Percentiles rank a stretch among this genome's conserved stretches.
phyloP scores from a whole-genome alignment of 2,888 invertebrate species.

The Ochlodes sylvanus region DNA sequence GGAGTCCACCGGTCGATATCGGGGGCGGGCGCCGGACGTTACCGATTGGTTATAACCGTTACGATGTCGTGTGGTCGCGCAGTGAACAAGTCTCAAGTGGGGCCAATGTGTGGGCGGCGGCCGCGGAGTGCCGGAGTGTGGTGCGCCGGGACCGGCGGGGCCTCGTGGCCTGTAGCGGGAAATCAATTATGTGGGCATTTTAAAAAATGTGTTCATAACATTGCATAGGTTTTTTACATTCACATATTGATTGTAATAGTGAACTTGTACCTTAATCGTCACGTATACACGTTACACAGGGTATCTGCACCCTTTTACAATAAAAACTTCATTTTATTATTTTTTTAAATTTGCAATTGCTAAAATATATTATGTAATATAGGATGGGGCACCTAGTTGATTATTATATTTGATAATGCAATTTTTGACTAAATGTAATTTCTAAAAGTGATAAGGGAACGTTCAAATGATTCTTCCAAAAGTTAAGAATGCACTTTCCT shows the following conservation, averaged over 20 bases:
- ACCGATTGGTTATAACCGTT: too few relatives aligned
- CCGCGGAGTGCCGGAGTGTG: not conserved
- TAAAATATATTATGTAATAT: slow-evolving; percentile 23
- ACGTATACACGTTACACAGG: slow-evolving; percentile 31
- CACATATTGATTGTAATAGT: slow-evolving; percentile 29
- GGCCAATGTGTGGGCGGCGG: not conserved
- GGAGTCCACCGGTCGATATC: too few relatives aligned
- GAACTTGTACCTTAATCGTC: slow-evolving; percentile 24
- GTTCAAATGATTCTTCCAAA: slow-evolving; percentile 35
- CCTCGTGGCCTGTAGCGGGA: slow-evolving; percentile 19
- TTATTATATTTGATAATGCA: slow-evolving; percentile 37
- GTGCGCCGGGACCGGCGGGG: not conserved
- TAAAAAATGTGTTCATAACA: slow-evolving; percentile 34
- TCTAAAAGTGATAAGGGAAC: slow-evolving; percentile 36
- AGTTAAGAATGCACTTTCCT: slow-evolving; percentile 25
- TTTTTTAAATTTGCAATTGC: slow-evolving; percentile 35
- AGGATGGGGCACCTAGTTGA: slow-evolving; percentile 32
- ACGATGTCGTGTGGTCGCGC: not conserved
- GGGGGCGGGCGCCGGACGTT: too few relatives aligned
- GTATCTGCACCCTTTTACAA: slow-evolving; percentile 29
- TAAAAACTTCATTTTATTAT: slow-evolving; percentile 34
- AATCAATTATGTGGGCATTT: slow-evolving; percentile 28
- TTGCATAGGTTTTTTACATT: slow-evolving; percentile 37
- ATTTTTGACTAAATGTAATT: slow-evolving; percentile 34
- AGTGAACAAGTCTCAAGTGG: slow-evolving; percentile 1